phyloP scores from a whole-genome alignment of 2,888 invertebrate species.

The Habroteleia sp. region DNA sequence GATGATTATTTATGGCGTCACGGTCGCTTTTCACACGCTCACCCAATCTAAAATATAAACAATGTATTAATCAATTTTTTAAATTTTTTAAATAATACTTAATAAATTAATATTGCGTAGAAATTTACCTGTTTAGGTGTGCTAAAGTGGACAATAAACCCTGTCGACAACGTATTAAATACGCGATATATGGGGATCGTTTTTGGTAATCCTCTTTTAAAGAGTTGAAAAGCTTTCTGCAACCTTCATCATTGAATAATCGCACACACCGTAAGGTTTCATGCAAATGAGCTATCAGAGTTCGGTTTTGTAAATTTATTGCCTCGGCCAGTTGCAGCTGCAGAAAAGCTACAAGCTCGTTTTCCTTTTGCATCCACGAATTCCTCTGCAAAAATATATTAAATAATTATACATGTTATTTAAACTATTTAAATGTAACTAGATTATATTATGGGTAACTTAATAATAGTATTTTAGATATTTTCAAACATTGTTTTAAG shows the following conservation, averaged over 20 bases:
- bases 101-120: too few species aligned
- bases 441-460: too few species aligned
- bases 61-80: conserved; percentile 10
- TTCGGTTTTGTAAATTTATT: conserved; percentile 89
- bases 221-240: conserved; percentile 87
- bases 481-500: too few species aligned
- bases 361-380: conserved; percentile 79
- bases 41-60: conserved; percentile 82
- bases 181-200: conserved; percentile 90
- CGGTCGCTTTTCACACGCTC: conserved; percentile 86
- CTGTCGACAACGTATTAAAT: conserved; percentile 90
- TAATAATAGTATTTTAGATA: too few species aligned
- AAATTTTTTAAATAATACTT: too few species aligned
- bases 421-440: too few species aligned
- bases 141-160: conserved; percentile 89
- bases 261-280: conserved; percentile 91
- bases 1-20: conserved; percentile 87
- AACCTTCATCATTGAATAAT: conserved; percentile 87
- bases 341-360: conserved; percentile 85
- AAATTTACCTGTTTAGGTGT: conserved; percentile 85
- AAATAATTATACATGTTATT: background rate
- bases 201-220: conserved; percentile 89
- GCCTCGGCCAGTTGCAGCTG: conserved; percentile 91
- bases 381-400: conserved; percentile 72
- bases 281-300: conserved; percentile 89